These are phyloP conservation scores for Pipistrellus pipistrellus DNA, from an alignment of 2,797 vertebrate species.

Conservation along the genomic window DNA sequence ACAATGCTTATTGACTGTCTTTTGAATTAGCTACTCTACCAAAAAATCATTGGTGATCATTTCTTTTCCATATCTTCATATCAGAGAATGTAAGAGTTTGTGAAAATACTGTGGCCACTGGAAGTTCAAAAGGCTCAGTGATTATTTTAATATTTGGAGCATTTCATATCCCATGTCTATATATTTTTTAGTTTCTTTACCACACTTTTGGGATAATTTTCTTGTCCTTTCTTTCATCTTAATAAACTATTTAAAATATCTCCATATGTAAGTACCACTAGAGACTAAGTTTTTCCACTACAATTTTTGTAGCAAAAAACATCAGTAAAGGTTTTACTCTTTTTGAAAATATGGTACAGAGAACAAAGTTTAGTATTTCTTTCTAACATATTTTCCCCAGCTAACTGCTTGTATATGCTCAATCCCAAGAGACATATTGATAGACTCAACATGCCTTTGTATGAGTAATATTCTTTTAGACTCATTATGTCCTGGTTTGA, in stretches of 20 bases:
- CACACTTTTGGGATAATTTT: background rate
- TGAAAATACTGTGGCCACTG: background rate
- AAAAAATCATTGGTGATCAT: background rate
- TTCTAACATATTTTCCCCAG: background rate
- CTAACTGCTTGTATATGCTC: background rate
- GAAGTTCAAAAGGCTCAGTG: background rate
- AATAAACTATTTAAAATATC: background rate
- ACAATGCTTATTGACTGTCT: background rate
- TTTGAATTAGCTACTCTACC: background rate
- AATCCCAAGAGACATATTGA: background rate
- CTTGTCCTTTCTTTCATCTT: background rate
- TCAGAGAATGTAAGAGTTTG: background rate
- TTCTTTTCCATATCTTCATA: background rate
- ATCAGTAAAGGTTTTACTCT: background rate
- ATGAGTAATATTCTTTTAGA: background rate
- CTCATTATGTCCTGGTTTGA: background rate
- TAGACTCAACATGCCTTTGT: background rate
- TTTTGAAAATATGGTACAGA: background rate
- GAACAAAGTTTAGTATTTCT: background rate
- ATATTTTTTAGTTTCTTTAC: slow-evolving; percentile 10
- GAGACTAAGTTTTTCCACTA: background rate
- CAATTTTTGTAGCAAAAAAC: background rate
- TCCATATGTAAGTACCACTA: background rate
- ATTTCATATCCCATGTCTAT: background rate
- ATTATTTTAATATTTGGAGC: background rate